A percentile compares a stretch with the other conserved stretches of the same genome.
phyloP scores from a whole-genome alignment of 2,797 vertebrate species.

The Lacerta viridis region DNA sequence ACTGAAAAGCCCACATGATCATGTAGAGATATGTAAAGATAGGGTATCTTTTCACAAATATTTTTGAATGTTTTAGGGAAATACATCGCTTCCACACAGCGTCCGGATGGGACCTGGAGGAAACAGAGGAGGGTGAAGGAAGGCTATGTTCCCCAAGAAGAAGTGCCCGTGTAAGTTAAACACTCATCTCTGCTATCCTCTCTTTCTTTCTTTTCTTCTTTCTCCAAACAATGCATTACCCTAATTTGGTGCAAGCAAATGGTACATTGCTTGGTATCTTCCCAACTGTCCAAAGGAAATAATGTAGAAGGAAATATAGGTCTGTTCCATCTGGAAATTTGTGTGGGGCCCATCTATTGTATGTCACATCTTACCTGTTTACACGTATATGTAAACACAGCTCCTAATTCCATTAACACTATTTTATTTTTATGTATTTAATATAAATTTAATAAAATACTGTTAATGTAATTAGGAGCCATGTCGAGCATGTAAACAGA shows the following conservation, averaged over 20 bases:
- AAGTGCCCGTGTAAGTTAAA: constrained; percentile 93
- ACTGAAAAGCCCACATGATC: background rate
- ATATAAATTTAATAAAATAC: no score
- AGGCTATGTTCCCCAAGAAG: constrained; percentile 95
- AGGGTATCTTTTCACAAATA: background rate
- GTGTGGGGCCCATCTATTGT: background rate
- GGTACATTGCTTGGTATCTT: background rate
- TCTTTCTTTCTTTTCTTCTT: background rate
- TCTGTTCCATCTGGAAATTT: background rate
- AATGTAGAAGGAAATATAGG: background rate
- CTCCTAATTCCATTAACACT: background rate
- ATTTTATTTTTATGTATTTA: background rate
- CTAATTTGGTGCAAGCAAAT: background rate
- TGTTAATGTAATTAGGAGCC: no score
- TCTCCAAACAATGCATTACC: background rate
- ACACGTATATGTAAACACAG: background rate
- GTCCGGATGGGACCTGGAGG: constrained; percentile 96
- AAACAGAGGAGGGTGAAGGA: constrained; percentile 93
- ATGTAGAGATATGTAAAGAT: background rate
- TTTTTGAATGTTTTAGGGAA: constrained; percentile 84
- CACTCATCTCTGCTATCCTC: background rate
- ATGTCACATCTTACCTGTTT: background rate
- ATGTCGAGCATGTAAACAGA: no score
- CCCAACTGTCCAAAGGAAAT: background rate
- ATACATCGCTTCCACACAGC: constrained; percentile 94